A percentile compares a stretch with the other conserved stretches of the same genome.
Evolutionary conservation across 2,888 invertebrate species (phyloP).

Genomic region (Amiota mariae): DNA sequence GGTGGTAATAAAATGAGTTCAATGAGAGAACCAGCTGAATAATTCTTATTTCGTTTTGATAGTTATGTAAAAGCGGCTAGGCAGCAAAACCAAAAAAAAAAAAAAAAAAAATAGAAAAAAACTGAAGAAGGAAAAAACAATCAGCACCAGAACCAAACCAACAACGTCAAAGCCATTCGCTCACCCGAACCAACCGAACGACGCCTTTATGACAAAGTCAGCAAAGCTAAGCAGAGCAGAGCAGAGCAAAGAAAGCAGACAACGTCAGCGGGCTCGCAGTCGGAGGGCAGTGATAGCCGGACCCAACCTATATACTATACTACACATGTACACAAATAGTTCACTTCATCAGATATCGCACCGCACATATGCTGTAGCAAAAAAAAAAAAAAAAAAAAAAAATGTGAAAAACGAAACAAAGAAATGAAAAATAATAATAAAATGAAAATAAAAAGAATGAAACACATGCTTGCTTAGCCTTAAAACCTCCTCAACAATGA

Average conservation of each 20-base stretch:
- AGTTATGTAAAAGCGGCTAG: constrained; percentile 5
- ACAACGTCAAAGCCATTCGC: neutral
- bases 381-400: neutral
- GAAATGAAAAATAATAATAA: neutral
- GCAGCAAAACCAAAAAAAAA: neutral
- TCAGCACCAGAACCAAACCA: neutral
- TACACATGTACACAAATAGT: neutral
- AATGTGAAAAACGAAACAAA: neutral
- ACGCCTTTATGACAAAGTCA: too few relatives aligned
- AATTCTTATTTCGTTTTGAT: neutral
- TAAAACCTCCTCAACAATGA: neutral
- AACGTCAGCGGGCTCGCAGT: neutral
- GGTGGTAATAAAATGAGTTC: too few relatives aligned
- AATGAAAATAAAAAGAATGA: neutral
- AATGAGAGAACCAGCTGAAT: neutral
- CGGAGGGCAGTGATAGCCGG: neutral
- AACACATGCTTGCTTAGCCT: constrained; percentile 19
- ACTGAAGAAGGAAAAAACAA: neutral
- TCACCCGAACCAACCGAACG: too few relatives aligned
- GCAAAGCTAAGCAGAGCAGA: too few relatives aligned
- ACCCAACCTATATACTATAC: neutral
- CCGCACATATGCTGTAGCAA: neutral
- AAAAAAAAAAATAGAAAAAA: neutral
- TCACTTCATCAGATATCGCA: neutral
- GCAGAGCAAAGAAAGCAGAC: neutral